phyloP scores from a whole-genome alignment of 30 jellyfish, hydroid and myxozoan species.

The Hydra vulgaris region DNA sequence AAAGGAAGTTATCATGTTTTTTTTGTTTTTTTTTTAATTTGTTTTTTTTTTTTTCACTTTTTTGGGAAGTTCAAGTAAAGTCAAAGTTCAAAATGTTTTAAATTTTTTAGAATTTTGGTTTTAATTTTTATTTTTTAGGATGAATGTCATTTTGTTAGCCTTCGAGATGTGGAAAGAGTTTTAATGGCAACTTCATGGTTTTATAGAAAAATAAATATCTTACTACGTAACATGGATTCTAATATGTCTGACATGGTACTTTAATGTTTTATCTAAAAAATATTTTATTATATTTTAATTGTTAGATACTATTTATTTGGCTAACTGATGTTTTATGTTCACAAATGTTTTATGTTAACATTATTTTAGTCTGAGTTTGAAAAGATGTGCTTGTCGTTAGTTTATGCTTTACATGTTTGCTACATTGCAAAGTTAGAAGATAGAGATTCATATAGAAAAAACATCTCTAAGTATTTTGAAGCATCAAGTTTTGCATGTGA shows the following conservation, averaged over 20 bases:
- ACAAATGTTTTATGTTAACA: neutral
- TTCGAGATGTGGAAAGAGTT: conserved; percentile 76
- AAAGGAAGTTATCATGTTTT: too few species aligned
- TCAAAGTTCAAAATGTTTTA: too few species aligned
- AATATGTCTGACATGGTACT: neutral
- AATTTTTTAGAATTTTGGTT: neutral
- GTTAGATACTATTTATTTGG: too few species aligned
- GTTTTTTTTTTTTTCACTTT: too few species aligned
- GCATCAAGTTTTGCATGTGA: conserved; percentile 33
- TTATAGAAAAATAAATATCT: conserved; percentile 28
- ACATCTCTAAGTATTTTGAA: conserved; percentile 13
- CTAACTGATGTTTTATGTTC: too few species aligned
- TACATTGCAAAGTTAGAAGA: neutral
- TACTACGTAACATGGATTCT: neutral
- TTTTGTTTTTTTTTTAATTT: too few species aligned
- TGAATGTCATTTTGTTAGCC: conserved; percentile 75
- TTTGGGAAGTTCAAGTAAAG: too few species aligned
- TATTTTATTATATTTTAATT: too few species aligned
- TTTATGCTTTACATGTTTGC: conserved; percentile 25
- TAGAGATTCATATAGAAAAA: conserved; percentile 21
- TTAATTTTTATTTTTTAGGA: conserved; percentile 12
- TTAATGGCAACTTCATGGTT: conserved; percentile 67
- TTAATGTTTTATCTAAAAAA: too few species aligned
- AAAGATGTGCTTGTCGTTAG: conserved; percentile 23
- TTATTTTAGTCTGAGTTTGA: neutral